Evolutionary conservation across 2,113 vertebrate species (phyloP).

Genomic region (Lepus timidus): DNA sequence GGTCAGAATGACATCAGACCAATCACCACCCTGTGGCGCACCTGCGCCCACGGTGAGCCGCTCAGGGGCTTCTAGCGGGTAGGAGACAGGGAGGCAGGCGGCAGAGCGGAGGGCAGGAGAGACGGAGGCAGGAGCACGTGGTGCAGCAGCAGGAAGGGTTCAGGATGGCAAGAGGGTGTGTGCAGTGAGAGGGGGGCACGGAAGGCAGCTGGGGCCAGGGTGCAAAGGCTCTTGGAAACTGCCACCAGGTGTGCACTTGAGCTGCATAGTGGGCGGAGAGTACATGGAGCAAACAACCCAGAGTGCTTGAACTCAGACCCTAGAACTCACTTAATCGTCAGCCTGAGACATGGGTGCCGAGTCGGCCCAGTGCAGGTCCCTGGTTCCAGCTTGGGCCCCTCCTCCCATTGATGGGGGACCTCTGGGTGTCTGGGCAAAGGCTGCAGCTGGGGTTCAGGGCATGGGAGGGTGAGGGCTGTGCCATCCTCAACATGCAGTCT

Average conservation of each 20-base stretch:
- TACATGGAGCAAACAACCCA: too few relatives aligned
- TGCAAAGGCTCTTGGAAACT: rapidly evolving
- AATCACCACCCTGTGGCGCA: background rate
- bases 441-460: background rate
- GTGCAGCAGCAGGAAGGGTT: background rate
- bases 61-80: background rate
- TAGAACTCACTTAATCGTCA: background rate
- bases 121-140: background rate
- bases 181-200: background rate
- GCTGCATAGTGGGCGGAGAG: background rate
- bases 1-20: rapidly evolving
- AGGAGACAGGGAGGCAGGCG: background rate
- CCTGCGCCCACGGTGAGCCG: background rate
- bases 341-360: background rate
- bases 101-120: too few relatives aligned
- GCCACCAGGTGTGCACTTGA: background rate
- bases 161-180: rapidly evolving
- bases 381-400: background rate
- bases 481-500: background rate
- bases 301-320: rapidly evolving
- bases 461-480: background rate
- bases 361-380: background rate
- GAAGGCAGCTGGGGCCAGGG: background rate
- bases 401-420: too few relatives aligned
- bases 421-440: background rate